phyloP scores from a whole-genome alignment of 2,113 vertebrate genomes.

The Peromyscus maniculatus region DNA sequence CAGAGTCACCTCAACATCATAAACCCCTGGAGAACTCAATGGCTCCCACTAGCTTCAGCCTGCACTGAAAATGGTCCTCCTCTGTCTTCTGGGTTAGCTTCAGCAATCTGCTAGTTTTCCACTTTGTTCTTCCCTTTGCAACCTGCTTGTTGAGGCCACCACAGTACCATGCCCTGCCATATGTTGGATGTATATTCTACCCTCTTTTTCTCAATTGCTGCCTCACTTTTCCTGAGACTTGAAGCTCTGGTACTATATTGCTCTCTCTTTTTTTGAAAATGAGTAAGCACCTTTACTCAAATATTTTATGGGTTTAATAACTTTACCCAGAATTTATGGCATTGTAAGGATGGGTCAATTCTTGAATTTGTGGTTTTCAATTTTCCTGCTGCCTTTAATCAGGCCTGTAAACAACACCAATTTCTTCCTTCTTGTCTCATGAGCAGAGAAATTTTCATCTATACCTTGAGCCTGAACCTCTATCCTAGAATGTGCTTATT shows the following conservation, averaged over 20 bases:
- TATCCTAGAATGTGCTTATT: background rate
- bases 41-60: no score
- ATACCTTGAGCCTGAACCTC: background rate
- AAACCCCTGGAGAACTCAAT: background rate
- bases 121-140: background rate
- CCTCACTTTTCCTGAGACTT: background rate
- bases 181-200: rapidly evolving
- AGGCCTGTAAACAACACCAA: background rate
- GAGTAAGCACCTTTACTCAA: background rate
- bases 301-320: constrained; percentile 60
- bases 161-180: rapidly evolving
- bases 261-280: background rate
- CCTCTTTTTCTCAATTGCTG: background rate
- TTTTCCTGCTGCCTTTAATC: background rate
- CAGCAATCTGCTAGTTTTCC: background rate
- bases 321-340: background rate
- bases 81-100: background rate
- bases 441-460: background rate
- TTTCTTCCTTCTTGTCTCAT: background rate
- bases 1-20: background rate
- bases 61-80: background rate
- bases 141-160: rapidly evolving
- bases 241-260: background rate
- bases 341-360: background rate
- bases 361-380: background rate